Conservation (phyloP, 2,113 vertebrate genomes). For the Gnathonemus longibarbis region DNA sequence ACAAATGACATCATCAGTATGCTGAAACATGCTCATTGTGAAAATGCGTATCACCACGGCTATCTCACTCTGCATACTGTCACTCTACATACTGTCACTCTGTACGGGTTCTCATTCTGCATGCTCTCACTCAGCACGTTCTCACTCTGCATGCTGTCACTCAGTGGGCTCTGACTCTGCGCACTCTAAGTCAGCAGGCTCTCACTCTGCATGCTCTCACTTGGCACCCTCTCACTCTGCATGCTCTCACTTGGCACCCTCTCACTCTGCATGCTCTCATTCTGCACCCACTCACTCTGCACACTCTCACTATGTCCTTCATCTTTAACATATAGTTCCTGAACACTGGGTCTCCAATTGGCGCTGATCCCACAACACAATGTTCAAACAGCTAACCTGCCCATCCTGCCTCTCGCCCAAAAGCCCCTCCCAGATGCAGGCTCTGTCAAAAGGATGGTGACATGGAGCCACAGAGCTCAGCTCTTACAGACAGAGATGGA, state of each 20-base stretch:
- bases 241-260: no score
- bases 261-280: no score
- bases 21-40: neutral
- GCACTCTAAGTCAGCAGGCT: no score
- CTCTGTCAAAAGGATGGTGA: neutral
- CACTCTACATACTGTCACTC: neutral
- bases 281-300: no score
- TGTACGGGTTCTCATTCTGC: neutral
- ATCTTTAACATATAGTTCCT: neutral
- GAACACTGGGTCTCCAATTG: neutral
- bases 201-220: no score
- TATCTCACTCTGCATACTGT: neutral
- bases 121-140: neutral
- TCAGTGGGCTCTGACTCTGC: no score
- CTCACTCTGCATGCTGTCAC: neutral
- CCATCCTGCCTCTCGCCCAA: neutral
- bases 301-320: neutral
- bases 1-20: neutral
- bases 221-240: no score
- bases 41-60: conserved; percentile 8
- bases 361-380: neutral
- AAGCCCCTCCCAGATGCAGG: neutral
- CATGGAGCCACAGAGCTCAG: neutral
- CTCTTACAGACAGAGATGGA: neutral
- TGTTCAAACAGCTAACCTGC: neutral